A percentile compares a stretch with the other conserved stretches of the same genome.
Evolutionary conservation across 2,888 invertebrate species (phyloP).

Genomic region (Agapetus fuscipes): DNA sequence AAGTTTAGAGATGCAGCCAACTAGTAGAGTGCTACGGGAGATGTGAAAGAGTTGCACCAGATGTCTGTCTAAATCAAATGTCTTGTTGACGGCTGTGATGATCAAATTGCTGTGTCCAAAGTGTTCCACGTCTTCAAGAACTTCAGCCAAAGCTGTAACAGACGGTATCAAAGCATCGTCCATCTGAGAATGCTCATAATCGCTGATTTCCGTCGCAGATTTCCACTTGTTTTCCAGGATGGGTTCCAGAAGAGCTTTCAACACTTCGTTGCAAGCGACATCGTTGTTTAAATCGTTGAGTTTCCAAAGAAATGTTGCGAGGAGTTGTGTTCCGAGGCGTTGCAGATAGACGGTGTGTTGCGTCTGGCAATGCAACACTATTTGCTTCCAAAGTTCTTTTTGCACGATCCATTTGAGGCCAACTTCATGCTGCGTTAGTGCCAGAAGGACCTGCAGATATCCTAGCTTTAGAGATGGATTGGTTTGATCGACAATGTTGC

Average conservation of each 20-base stretch:
- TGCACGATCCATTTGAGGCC: constrained; percentile 58
- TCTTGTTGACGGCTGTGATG: constrained; percentile 28
- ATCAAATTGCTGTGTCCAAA: constrained; percentile 33
- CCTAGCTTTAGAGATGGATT: constrained; percentile 57
- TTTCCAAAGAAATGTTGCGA: constrained; percentile 49
- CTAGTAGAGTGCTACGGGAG: constrained; percentile 37
- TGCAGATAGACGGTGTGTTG: constrained; percentile 64
- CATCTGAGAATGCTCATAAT: constrained; percentile 42
- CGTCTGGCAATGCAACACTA: constrained; percentile 51
- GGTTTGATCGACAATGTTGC: constrained; percentile 29
- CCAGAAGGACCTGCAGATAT: constrained; percentile 51
- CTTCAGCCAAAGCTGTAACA: constrained; percentile 44
- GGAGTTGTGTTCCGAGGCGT: constrained; percentile 54
- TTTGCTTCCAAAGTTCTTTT: constrained; percentile 53
- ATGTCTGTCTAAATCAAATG: constrained; percentile 32
- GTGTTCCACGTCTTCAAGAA: constrained; percentile 43
- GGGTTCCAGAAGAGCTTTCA: constrained; percentile 47
- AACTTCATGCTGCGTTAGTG: constrained; percentile 50
- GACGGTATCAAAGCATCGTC: constrained; percentile 46
- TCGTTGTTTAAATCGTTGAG: constrained; percentile 39
- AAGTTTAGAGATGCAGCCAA: constrained; percentile 40
- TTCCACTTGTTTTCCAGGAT: constrained; percentile 46
- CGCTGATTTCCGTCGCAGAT: constrained; percentile 38
- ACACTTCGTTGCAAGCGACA: constrained; percentile 43
- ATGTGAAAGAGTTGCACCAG: constrained; percentile 34